Percentiles rank a stretch among this genome's conserved stretches.
Evolutionary conservation across 92 coral and sea anemone species (phyloP).

Genomic region (Phymanthus crucifer): DNA sequence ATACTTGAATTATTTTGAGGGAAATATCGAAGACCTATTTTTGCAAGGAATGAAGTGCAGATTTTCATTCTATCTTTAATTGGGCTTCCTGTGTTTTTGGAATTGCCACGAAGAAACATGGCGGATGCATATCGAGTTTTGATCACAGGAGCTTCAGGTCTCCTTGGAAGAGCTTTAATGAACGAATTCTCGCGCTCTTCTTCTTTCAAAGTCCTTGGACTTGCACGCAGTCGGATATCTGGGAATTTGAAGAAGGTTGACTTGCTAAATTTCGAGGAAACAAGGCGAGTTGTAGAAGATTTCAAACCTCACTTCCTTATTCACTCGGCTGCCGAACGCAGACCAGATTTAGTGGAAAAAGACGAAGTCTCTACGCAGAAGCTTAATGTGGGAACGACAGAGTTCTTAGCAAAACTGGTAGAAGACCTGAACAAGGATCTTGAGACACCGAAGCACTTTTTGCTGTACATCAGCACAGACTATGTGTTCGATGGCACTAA

Average conservation of each 20-base stretch:
- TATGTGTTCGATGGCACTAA: slow-evolving; percentile 87
- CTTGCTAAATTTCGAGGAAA: slow-evolving; percentile 77
- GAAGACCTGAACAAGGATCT: slow-evolving; percentile 57
- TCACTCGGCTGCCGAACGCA: slow-evolving; percentile 82
- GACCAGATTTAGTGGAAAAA: slow-evolving; percentile 81
- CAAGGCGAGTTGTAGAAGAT: slow-evolving; percentile 56
- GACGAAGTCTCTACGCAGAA: slow-evolving; percentile 59
- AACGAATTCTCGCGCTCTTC: slow-evolving; percentile 53
- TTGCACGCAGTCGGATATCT: slow-evolving; percentile 74
- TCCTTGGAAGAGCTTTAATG: slow-evolving; percentile 83
- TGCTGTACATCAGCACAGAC: slow-evolving; percentile 85
- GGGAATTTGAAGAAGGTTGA: slow-evolving; percentile 66
- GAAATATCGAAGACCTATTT: no score
- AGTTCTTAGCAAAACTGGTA: slow-evolving; percentile 59
- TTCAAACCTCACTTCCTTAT: slow-evolving; percentile 78
- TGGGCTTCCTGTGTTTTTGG: slow-evolving; percentile 24
- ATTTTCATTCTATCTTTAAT: neutral
- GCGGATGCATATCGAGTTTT: slow-evolving; percentile 60
- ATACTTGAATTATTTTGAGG: no score
- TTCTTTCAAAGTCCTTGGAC: slow-evolving; percentile 70
- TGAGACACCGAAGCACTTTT: slow-evolving; percentile 61
- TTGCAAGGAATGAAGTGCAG: no score
- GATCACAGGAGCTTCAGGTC: slow-evolving; percentile 86
- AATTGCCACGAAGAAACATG: slow-evolving; percentile 37
- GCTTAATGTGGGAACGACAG: slow-evolving; percentile 70